A percentile compares a stretch with the other conserved stretches of the same genome.
These are phyloP conservation scores for Palythoa caribaeorum DNA, from an alignment of 92 coral and sea anemone genomes.

Conservation along the genomic window DNA sequence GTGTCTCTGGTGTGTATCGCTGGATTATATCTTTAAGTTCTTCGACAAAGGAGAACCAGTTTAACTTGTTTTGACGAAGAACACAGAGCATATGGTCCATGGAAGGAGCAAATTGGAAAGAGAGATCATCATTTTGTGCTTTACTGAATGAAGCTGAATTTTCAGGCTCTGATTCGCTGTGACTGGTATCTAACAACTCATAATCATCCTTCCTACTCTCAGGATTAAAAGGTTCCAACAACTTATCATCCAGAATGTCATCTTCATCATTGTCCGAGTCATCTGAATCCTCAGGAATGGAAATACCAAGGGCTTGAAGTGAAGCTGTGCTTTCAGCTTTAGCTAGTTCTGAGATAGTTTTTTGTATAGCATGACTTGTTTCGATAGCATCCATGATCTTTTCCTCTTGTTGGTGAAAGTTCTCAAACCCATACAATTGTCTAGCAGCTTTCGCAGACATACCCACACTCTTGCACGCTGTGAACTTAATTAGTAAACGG, in stretches of 20 bases:
- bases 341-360: conserved; percentile 38
- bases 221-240: conserved; percentile 29
- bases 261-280: conserved; percentile 17
- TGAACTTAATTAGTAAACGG: conserved; percentile 50
- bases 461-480: conserved; percentile 59
- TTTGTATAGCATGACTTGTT: conserved; percentile 10
- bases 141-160: conserved; percentile 6
- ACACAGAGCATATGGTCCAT: background rate
- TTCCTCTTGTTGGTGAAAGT: conserved; percentile 64
- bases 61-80: conserved; percentile 4
- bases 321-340: conserved; percentile 45
- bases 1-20: background rate
- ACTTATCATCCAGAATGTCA: background rate
- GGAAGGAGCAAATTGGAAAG: conserved; percentile 12
- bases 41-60: conserved; percentile 22
- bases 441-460: conserved; percentile 51
- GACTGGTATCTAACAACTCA: background rate
- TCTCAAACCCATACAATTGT: conserved; percentile 15
- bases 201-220: conserved; percentile 19
- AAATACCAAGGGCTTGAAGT: conserved; percentile 53
- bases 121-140: conserved; percentile 11
- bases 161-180: conserved; percentile 6
- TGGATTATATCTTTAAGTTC: conserved; percentile 5
- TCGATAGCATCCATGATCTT: conserved; percentile 60
- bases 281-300: conserved; percentile 49